Conservation (phyloP, 2,797 vertebrate genomes). For the Lithobates sylvaticus region DNA sequence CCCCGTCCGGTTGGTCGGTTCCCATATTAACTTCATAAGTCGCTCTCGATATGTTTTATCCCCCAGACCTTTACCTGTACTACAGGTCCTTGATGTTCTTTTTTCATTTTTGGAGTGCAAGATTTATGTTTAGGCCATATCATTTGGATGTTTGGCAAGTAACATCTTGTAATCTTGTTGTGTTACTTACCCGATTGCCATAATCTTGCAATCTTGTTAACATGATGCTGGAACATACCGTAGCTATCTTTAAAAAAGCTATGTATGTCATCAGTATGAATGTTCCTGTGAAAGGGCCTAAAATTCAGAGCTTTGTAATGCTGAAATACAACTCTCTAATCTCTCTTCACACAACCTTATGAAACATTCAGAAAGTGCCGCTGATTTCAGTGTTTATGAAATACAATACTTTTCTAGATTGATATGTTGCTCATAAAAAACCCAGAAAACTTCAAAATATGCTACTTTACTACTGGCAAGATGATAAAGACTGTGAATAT, state of each 20-base stretch:
- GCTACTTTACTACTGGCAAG: too few species aligned
- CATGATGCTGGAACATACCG: background rate
- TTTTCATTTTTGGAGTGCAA: background rate
- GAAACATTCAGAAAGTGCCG: background rate
- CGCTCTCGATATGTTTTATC: too few species aligned
- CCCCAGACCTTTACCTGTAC: too few species aligned
- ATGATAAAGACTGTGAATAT: background rate
- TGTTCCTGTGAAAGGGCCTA: background rate
- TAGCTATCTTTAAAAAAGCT: background rate
- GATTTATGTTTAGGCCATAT: background rate
- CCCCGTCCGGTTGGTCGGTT: too few species aligned
- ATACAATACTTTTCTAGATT: background rate
- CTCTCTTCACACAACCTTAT: background rate
- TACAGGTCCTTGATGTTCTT: too few species aligned
- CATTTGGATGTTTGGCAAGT: background rate
- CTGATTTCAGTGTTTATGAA: slow-evolving; percentile 1
- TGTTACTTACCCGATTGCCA: background rate
- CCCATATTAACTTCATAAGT: too few species aligned
- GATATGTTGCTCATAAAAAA: background rate
- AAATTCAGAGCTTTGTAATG: background rate
- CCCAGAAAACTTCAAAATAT: background rate
- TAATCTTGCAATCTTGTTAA: background rate
- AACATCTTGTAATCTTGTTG: background rate
- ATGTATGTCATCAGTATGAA: background rate
- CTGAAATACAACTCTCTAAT: background rate